phyloP scores from a whole-genome alignment of 2,113 vertebrate genomes.

The Protobothrops flavoviridis region DNA sequence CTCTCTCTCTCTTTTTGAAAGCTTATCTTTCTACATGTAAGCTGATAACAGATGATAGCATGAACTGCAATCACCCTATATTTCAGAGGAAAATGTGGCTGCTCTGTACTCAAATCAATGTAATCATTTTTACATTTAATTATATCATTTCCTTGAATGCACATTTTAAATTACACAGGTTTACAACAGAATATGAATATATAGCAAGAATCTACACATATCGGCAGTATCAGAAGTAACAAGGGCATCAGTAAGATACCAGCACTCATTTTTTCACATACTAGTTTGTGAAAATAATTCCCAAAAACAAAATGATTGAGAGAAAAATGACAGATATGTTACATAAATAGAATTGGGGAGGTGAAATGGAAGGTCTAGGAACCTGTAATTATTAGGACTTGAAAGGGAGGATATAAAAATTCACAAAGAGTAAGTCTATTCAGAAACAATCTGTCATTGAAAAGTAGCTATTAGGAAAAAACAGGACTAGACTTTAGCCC shows the following conservation, averaged over 20 bases:
- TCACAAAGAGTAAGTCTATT: background rate
- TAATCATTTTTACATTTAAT: background rate
- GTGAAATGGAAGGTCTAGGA: background rate
- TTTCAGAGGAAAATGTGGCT: conserved; percentile 52
- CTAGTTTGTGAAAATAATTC: background rate
- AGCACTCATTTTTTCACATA: background rate
- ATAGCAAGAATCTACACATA: background rate
- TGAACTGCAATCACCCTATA: conserved; percentile 24
- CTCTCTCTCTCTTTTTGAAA: conserved; percentile 37
- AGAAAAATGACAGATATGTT: background rate
- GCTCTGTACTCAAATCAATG: conserved; percentile 43
- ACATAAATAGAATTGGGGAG: background rate
- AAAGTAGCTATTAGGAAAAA: background rate
- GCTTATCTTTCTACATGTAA: conserved; percentile 54
- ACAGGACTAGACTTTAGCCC: background rate
- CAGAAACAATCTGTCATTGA: background rate
- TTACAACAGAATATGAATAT: background rate
- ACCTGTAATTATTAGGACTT: background rate
- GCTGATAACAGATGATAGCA: conserved; percentile 45
- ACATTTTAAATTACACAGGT: background rate
- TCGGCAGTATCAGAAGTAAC: background rate
- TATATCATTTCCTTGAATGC: background rate
- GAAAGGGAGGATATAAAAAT: background rate
- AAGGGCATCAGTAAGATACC: background rate
- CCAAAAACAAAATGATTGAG: background rate